These are phyloP conservation scores for Rhinoptilus africanus DNA, from an alignment of 2,113 vertebrate species.

Conservation along the genomic window DNA sequence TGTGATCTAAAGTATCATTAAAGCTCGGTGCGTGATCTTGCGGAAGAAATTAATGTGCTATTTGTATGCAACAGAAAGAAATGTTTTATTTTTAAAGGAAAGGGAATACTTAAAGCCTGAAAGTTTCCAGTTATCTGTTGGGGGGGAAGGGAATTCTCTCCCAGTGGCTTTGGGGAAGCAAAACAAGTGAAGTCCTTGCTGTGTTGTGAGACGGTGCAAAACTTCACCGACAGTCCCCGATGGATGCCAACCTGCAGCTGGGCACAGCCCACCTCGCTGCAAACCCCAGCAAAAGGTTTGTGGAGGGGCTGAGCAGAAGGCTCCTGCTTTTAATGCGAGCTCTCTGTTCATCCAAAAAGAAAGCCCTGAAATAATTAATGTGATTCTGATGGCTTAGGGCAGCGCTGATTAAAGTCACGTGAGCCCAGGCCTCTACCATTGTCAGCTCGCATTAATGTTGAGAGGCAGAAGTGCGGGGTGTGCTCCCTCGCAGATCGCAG, in stretches of 20 bases:
- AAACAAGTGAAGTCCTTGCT: background rate
- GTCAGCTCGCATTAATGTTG: constrained; percentile 74
- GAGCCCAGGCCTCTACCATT: constrained; percentile 69
- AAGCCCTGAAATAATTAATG: constrained; percentile 70
- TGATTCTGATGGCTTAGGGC: constrained; percentile 59
- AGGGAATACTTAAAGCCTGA: background rate
- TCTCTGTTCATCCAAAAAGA: constrained; percentile 38
- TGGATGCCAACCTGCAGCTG: background rate
- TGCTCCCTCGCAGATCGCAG: constrained; percentile 14
- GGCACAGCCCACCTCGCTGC: background rate
- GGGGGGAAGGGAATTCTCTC: background rate
- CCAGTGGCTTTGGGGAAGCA: background rate
- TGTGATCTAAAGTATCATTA: constrained; percentile 40
- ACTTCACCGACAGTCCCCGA: constrained; percentile 44
- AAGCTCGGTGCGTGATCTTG: background rate
- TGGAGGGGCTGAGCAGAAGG: background rate
- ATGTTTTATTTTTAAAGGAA: background rate
- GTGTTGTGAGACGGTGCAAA: constrained; percentile 14
- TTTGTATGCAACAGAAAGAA: constrained; percentile 32
- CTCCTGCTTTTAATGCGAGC: background rate
- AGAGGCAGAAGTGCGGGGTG: constrained; percentile 22
- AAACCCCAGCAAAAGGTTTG: background rate
- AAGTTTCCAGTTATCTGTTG: constrained; percentile 27
- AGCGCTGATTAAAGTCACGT: constrained; percentile 59
- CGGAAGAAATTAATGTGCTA: constrained; percentile 40